A percentile compares a stretch with the other conserved stretches of the same genome.
phyloP scores from a whole-genome alignment of 2,888 invertebrate genomes.

The Conops quadrifasciatus region DNA sequence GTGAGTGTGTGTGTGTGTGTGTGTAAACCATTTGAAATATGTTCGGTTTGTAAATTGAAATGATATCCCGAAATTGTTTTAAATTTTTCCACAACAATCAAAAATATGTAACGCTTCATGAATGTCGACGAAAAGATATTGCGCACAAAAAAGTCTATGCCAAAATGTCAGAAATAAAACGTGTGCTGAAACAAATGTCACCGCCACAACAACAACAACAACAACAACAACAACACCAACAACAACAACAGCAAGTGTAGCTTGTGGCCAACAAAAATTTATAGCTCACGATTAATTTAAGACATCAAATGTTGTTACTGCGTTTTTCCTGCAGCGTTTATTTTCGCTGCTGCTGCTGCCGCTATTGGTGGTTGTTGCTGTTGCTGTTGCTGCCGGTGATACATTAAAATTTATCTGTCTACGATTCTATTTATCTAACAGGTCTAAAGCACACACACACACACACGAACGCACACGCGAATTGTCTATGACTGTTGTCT shows the following conservation, averaged over 20 bases:
- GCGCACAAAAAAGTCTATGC: not conserved
- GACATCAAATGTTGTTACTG: slow-evolving; percentile 12
- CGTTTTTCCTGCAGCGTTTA: slow-evolving; percentile 20
- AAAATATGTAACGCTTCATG: not conserved
- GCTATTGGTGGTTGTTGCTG: no score
- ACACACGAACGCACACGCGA: not conserved
- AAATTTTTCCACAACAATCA: slow-evolving; percentile 29
- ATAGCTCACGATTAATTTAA: slow-evolving; percentile 35
- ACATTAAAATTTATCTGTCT: not conserved
- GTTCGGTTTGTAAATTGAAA: slow-evolving; percentile 37
- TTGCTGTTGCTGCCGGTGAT: not conserved
- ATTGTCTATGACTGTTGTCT: not conserved
- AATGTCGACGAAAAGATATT: not conserved
- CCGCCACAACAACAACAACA: no score
- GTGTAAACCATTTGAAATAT: slow-evolving; percentile 4
- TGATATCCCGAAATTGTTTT: slow-evolving; percentile 40
- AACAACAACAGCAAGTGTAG: no score
- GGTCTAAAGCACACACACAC: not conserved
- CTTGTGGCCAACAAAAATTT: no score
- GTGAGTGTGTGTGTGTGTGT: not conserved
- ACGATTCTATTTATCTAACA: slow-evolving; percentile 1
- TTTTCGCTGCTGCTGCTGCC: not conserved
- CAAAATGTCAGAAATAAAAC: not conserved
- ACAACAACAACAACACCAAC: no score
- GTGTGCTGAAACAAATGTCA: not conserved